Evolutionary conservation across 2,888 invertebrate species (phyloP), one percentile per base, ranked within the genome.

Genomic region (Neocrepidodera transversa): DNA sequence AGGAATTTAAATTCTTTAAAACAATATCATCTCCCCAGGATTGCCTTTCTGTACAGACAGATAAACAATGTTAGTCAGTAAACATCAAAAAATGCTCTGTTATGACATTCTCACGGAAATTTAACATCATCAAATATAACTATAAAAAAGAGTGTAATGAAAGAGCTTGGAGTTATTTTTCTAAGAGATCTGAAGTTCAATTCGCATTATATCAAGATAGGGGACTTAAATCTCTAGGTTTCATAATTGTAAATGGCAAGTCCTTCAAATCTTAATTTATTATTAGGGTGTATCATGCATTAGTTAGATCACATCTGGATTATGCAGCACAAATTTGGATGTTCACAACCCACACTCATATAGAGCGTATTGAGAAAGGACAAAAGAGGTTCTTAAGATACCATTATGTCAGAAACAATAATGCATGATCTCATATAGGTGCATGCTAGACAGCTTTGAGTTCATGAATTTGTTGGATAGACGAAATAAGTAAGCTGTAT

Each of bases 251-350:
- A n/a, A n/a, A n/a, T n/a, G n/a, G n/a, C n/a, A 30, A 30, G n/a
- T 30, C n/a, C n/a, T 30, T 30, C 8, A 4, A 30, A 30, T 6
- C 8, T 30, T 7, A 2, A n/a, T 51, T 42, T 13, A 17, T 43
- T 20, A 50, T 51, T 11, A 51, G 35, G n/a, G 23, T 58, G 6
- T 58, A 58, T 35, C 42, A 58, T 43, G 26, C 58, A 20, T 17
- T 58, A 32, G 58, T 58, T 14, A 52, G 52, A 17, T 52, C 58
- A 10, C 51, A 52, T 40, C 16, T 52, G 16, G 58, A 52, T 45
- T 58, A 58, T 58, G 58, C 51, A 16, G 52, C 58, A 18, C 4
- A 17, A 16, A 52, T 58, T 43, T 58, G 58, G 58, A 13, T 26
- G 18, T 52, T 45, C 32, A 5, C 3, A 18, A 32, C 51, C 16